A percentile compares a stretch with the other conserved stretches of the same genome.
Conservation (phyloP, 2,888 invertebrate species). For the Pristionchus mayeri region DNA sequence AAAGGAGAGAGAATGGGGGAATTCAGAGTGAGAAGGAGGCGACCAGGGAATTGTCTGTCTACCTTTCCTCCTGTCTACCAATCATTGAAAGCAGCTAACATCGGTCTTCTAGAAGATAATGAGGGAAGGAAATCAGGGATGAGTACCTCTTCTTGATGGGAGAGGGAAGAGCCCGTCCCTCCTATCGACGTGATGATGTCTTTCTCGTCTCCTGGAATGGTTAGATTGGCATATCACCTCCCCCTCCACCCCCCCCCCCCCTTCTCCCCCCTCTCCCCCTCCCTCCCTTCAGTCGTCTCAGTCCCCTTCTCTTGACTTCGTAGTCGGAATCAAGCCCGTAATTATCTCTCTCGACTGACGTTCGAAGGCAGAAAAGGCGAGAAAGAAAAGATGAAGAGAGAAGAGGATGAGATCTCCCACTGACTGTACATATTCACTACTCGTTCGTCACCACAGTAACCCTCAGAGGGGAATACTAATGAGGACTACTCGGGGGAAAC, state of each 20-base stretch:
- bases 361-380: neutral
- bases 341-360: slow-evolving; percentile 12
- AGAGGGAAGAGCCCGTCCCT: slow-evolving; percentile 40
- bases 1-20: neutral
- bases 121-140: neutral
- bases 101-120: neutral
- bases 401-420: neutral
- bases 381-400: neutral
- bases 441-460: too few relatives aligned
- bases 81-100: neutral
- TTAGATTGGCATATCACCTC: neutral
- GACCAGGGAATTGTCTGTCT: too few relatives aligned
- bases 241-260: slow-evolving; percentile 46
- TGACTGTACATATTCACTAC: too few relatives aligned
- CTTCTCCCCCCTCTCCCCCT: neutral
- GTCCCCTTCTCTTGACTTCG: too few relatives aligned
- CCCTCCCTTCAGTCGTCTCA: too few relatives aligned
- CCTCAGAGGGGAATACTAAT: too few relatives aligned
- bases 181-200: slow-evolving; percentile 29
- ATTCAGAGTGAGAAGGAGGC: neutral
- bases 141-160: slow-evolving; percentile 31
- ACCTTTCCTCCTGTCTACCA: neutral
- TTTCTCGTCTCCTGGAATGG: slow-evolving; percentile 34
- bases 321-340: slow-evolving; percentile 34
- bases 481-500: too few relatives aligned